Evolutionary conservation across 2,888 invertebrate genomes (phyloP).

Genomic region (Apamea crenata): DNA sequence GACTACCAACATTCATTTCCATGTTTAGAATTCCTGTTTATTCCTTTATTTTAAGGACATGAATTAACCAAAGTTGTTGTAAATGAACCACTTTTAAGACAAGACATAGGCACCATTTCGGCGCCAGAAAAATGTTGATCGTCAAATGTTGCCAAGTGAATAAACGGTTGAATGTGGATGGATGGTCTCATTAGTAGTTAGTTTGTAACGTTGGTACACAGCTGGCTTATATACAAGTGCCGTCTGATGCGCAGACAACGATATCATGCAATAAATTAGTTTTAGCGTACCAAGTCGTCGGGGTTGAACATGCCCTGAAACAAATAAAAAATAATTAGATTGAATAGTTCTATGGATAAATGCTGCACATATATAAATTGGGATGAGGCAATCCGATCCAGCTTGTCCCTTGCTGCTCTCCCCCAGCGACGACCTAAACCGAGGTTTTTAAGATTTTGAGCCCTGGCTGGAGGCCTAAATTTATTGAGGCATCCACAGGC

Average conservation of each 20-base stretch:
- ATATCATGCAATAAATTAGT: slow-evolving; percentile 83
- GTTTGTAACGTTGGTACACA: slow-evolving; percentile 65
- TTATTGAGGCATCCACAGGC: neutral
- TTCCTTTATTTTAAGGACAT: neutral
- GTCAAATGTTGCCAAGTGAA: slow-evolving; percentile 35
- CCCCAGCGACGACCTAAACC: neutral
- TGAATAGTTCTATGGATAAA: neutral
- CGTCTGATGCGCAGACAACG: slow-evolving; percentile 77
- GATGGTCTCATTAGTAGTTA: slow-evolving; percentile 60
- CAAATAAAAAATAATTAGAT: slow-evolving; percentile 55
- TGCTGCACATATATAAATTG: neutral
- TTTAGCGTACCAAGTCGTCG: slow-evolving; percentile 93
- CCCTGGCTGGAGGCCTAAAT: too few species aligned
- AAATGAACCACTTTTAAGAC: neutral
- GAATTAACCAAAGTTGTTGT: neutral
- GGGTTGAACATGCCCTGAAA: slow-evolving; percentile 97
- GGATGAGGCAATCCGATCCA: neutral
- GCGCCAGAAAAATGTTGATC: neutral
- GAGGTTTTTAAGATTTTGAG: too few species aligned
- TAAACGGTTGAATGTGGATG: slow-evolving; percentile 28
- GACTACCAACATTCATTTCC: neutral
- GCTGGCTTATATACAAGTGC: slow-evolving; percentile 84
- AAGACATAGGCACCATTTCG: neutral
- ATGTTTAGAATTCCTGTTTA: neutral
- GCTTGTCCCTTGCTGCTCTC: neutral